A percentile compares a stretch with the other conserved stretches of the same genome.
Conservation (phyloP, 2,113 vertebrate genomes). For the Centropus unirufus region DNA sequence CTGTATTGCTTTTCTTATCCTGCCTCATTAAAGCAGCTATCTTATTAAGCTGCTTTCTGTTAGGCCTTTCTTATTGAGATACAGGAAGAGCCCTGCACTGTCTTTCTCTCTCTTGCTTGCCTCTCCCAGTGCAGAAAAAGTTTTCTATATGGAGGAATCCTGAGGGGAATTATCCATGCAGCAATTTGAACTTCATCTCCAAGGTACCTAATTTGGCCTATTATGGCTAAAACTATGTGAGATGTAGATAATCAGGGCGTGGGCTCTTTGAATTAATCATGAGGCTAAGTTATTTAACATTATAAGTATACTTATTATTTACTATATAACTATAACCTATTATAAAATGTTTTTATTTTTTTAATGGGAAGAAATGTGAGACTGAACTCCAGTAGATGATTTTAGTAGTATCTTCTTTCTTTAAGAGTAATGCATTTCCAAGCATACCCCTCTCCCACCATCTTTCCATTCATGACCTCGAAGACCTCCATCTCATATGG, state of each 20-base stretch:
- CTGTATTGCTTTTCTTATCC: not conserved
- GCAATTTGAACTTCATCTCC: not conserved
- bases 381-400: not conserved
- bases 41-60: not conserved
- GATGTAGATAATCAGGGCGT: not conserved
- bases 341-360: not conserved
- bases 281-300: not conserved
- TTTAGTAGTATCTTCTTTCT: not conserved
- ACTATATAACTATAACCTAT: not conserved
- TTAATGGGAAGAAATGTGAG: not conserved
- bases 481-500: not conserved
- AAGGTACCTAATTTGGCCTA: not conserved
- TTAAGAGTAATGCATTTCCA: not conserved
- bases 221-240: not conserved
- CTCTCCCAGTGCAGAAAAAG: not conserved
- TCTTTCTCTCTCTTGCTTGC: not conserved
- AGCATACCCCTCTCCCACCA: fast-evolving
- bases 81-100: not conserved
- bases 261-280: not conserved
- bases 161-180: not conserved
- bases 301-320: not conserved
- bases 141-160: not conserved
- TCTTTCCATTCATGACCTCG: not conserved
- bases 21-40: not conserved
- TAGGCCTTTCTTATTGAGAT: not conserved